Conservation (phyloP, 1,140 invertebrate species). For the Eubasilissa regina region DNA sequence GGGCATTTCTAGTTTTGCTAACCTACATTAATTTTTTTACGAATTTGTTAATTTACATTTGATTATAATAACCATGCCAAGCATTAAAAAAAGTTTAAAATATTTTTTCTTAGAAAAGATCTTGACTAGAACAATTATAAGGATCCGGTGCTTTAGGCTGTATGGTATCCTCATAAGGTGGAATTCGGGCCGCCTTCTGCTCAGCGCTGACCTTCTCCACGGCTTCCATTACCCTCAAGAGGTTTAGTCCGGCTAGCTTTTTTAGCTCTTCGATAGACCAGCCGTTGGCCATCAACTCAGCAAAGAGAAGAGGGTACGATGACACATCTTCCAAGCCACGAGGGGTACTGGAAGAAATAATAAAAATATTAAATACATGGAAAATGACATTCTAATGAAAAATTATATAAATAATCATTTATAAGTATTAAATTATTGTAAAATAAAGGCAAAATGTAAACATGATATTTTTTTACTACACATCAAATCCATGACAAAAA, state of each 20-base stretch:
- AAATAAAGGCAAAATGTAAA: no score
- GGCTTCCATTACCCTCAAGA: slow-evolving; percentile 83
- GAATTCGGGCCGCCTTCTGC: slow-evolving; percentile 66
- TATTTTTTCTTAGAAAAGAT: slow-evolving; percentile 46
- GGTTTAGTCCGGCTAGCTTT: slow-evolving; percentile 90
- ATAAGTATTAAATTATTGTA: no score
- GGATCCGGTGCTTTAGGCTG: slow-evolving; percentile 65
- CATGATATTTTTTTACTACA: no score
- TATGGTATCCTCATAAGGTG: slow-evolving; percentile 69
- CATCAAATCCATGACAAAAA: no score
- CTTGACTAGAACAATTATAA: slow-evolving; percentile 70
- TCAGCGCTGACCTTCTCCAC: slow-evolving; percentile 78
- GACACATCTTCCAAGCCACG: slow-evolving; percentile 93
- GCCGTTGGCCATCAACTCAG: slow-evolving; percentile 84
- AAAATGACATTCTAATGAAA: background rate
- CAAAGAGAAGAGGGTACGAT: slow-evolving; percentile 89
- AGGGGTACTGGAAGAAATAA: slow-evolving; percentile 78
- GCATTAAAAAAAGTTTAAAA: background rate
- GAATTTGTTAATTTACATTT: background rate
- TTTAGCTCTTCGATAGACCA: slow-evolving; percentile 89
- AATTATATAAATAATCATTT: no score
- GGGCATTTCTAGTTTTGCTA: no score
- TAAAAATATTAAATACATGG: background rate
- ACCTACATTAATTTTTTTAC: background rate
- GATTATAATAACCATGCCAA: background rate